These are phyloP conservation scores for Drosophila mimetica DNA, from an alignment of 2,888 invertebrate genomes.

Conservation along the genomic window DNA sequence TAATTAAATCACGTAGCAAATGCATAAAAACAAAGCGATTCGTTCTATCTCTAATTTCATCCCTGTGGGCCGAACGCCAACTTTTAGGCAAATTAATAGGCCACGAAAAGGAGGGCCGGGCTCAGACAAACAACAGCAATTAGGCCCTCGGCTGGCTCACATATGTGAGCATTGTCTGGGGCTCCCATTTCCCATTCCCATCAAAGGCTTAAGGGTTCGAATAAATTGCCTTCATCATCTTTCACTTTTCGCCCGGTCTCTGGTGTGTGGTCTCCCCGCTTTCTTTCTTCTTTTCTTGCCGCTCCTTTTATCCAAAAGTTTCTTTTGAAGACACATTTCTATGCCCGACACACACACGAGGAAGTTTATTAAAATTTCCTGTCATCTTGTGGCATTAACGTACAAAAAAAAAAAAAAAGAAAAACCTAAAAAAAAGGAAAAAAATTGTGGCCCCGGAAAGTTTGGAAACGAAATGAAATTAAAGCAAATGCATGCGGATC, in stretches of 20 bases:
- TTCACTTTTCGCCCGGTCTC: constrained; percentile 48
- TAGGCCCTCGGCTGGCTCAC: constrained; percentile 14
- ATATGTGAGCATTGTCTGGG: constrained; percentile 26
- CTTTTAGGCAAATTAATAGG: constrained; percentile 73
- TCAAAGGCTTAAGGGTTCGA: constrained; percentile 63
- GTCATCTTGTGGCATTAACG: constrained; percentile 30
- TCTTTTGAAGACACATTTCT: constrained; percentile 39
- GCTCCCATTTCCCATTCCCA: constrained; percentile 28
- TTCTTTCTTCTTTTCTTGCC: neutral
- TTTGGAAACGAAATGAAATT: constrained; percentile 2
- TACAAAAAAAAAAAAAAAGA: constrained; percentile 4
- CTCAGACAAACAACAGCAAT: constrained; percentile 30
- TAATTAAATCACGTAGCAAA: constrained; percentile 78
- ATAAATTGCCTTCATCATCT: constrained; percentile 78
- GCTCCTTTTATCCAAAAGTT: constrained; percentile 15
- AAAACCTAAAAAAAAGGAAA: neutral
- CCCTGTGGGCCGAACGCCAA: constrained; percentile 48
- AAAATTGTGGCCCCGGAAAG: neutral
- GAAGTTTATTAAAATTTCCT: constrained; percentile 44
- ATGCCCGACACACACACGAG: constrained; percentile 38
- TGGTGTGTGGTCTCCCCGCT: neutral
- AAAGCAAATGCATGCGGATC: constrained; percentile 11
- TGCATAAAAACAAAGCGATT: constrained; percentile 64
- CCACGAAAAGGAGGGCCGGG: constrained; percentile 31
- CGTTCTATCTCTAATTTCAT: constrained; percentile 17